A percentile compares a stretch with the other conserved stretches of the same genome.
phyloP scores from a whole-genome alignment of 64 coral and sea anemone species.

The Dendrophyllia cribrosa region DNA sequence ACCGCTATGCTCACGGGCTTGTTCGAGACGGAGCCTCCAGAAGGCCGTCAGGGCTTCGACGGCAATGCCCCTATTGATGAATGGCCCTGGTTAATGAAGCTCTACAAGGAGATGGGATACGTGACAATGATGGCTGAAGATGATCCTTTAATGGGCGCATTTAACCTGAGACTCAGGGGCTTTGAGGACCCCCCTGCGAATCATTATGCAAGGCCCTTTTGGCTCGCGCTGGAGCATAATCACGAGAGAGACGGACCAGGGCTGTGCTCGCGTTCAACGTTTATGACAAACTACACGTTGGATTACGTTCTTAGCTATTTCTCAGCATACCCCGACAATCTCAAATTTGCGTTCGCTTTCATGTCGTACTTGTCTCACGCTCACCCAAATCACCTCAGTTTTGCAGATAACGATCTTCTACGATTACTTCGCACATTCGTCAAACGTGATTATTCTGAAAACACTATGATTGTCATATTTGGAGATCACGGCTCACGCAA shows the following conservation, averaged over 20 bases:
- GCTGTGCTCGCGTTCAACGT: constrained; percentile 75
- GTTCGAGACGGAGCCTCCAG: constrained; percentile 64
- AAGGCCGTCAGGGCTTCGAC: constrained; percentile 71
- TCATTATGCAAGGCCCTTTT: constrained; percentile 89
- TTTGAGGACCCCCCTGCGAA: constrained; percentile 49
- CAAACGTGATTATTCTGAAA: constrained; percentile 66
- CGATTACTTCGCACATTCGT: constrained; percentile 61
- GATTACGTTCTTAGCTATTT: constrained; percentile 84
- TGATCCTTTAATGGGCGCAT: constrained; percentile 76
- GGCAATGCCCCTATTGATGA: constrained; percentile 59
- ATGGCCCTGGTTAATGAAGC: constrained; percentile 89
- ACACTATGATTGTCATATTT: constrained; percentile 79
- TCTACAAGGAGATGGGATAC: constrained; percentile 71
- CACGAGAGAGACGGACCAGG: constrained; percentile 72
- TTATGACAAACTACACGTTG: constrained; percentile 84
- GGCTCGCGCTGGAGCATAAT: constrained; percentile 69
- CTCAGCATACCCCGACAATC: constrained; percentile 62
- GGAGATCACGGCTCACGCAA: constrained; percentile 94
- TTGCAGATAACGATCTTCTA: constrained; percentile 78
- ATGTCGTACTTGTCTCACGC: constrained; percentile 79
- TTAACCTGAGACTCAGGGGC: constrained; percentile 80
- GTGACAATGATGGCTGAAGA: constrained; percentile 78
- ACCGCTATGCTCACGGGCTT: constrained; percentile 80
- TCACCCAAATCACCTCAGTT: constrained; percentile 77
- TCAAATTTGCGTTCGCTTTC: constrained; percentile 84